A percentile compares a stretch with the other conserved stretches of the same genome.
Evolutionary conservation across 2,888 invertebrate genomes (phyloP).

Genomic region (Stenchaetothrips biformis): DNA sequence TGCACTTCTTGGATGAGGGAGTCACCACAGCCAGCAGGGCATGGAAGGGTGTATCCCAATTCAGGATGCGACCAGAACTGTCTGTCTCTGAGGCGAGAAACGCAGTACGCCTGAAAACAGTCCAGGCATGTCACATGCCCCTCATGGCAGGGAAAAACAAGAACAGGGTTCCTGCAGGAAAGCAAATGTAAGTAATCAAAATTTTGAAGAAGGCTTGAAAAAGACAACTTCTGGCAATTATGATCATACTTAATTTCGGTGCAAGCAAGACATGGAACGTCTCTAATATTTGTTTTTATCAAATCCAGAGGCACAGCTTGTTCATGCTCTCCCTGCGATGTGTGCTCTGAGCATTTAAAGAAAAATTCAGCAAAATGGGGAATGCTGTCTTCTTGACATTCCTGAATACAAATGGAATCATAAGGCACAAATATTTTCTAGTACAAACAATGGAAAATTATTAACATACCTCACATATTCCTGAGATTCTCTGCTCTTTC

Average conservation of each 20-base stretch:
- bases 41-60: constrained; percentile 72
- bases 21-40: constrained; percentile 70
- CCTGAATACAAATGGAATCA: neutral
- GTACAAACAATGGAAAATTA: too few relatives aligned
- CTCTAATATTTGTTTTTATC: constrained; percentile 60
- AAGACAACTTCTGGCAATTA: neutral
- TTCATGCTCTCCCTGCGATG: constrained; percentile 64
- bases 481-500: constrained; percentile 58
- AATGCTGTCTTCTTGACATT: neutral
- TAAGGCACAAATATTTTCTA: constrained; percentile 36
- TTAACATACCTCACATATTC: constrained; percentile 57
- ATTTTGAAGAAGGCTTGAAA: constrained; percentile 18
- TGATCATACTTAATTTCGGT: constrained; percentile 58
- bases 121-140: constrained; percentile 76
- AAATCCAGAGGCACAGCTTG: constrained; percentile 65
- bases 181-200: too few relatives aligned
- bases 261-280: constrained; percentile 70
- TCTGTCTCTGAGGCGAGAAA: constrained; percentile 63
- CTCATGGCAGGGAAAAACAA: constrained; percentile 70
- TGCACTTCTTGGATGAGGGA: constrained; percentile 74
- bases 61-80: constrained; percentile 64
- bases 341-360: constrained; percentile 72
- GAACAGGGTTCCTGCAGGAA: constrained; percentile 58
- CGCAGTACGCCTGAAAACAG: constrained; percentile 70
- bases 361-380: constrained; percentile 59